Conservation (phyloP, 2,888 invertebrate species). For the Oxystoma pomonae region DNA sequence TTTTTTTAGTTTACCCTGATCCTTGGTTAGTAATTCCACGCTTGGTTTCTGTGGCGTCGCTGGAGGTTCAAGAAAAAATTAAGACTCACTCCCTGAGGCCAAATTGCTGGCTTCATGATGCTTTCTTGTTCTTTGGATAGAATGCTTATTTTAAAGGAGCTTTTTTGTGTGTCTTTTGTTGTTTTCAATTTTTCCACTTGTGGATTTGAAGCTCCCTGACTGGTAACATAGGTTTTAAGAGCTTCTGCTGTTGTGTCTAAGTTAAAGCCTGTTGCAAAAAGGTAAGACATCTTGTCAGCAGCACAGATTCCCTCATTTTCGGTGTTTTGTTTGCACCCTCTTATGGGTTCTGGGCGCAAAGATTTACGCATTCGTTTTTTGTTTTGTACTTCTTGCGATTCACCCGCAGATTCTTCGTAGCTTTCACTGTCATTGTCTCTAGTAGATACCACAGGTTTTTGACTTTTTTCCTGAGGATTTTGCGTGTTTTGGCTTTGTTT, state of each 20-base stretch:
- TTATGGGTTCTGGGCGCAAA: background rate
- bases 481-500: too few relatives aligned
- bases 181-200: background rate
- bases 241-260: slow-evolving; percentile 25
- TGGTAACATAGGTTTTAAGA: background rate
- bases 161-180: background rate
- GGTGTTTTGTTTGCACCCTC: background rate
- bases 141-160: background rate
- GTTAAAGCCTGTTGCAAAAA: background rate
- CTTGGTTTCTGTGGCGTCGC: too few relatives aligned
- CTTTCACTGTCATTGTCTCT: too few relatives aligned
- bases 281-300: background rate
- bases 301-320: background rate
- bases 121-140: background rate
- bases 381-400: too few relatives aligned
- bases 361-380: background rate
- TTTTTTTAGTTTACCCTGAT: too few relatives aligned
- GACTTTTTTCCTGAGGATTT: too few relatives aligned
- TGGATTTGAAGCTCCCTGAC: background rate
- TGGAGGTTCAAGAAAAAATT: background rate
- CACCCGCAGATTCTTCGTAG: too few relatives aligned
- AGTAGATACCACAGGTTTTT: too few relatives aligned
- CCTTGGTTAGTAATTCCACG: too few relatives aligned
- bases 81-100: background rate
- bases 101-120: background rate